These are phyloP conservation scores for Rhea pennata DNA, from an alignment of 2,113 vertebrate species.

Conservation along the genomic window DNA sequence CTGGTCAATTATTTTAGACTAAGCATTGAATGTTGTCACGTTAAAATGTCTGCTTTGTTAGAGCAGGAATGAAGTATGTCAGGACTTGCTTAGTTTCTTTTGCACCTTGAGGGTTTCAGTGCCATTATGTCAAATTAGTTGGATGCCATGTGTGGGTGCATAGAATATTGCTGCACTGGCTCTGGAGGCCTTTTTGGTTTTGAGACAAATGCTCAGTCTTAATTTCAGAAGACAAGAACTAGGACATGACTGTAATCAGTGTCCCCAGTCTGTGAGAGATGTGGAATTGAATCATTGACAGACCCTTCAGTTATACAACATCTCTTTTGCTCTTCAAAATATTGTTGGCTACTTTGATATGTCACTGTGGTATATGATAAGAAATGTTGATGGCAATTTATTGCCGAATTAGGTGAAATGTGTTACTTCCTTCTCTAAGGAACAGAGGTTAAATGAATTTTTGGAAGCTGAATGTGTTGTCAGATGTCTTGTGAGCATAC, in stretches of 20 bases:
- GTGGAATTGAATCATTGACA: background rate
- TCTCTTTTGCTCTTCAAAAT: background rate
- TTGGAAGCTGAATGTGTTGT: background rate
- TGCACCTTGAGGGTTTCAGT: background rate
- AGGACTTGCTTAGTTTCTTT: background rate
- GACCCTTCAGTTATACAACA: background rate
- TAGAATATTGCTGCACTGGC: background rate
- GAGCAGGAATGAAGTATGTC: background rate
- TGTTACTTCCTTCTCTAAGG: accelerated
- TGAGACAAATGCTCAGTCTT: background rate
- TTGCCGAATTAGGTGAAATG: background rate
- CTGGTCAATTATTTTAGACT: background rate
- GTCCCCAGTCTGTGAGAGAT: background rate
- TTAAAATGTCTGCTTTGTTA: background rate
- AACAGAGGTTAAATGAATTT: background rate
- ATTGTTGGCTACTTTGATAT: background rate
- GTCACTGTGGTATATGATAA: background rate
- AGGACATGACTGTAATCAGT: background rate
- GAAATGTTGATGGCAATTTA: background rate
- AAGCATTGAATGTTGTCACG: no score
- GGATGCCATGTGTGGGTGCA: background rate
- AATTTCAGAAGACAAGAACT: no score
- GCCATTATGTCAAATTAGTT: background rate
- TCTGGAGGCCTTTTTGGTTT: background rate
- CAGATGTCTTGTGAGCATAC: background rate